Conservation (phyloP, 2,888 invertebrate species). For the Ennomos fuscantarius region DNA sequence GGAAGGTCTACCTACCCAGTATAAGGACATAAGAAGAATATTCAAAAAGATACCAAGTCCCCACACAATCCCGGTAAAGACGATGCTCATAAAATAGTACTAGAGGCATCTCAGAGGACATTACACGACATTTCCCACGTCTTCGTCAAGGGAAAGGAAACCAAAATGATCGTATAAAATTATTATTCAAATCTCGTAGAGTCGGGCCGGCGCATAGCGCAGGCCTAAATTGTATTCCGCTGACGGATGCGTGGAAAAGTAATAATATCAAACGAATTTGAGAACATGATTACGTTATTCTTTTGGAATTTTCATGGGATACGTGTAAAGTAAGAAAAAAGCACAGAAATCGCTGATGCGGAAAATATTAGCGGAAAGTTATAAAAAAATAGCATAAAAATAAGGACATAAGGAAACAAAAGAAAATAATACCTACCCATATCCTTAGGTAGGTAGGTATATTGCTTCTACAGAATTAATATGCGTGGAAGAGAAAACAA, state of each 20-base stretch:
- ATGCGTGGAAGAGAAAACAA: constrained; percentile 13
- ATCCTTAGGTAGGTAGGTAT: background rate
- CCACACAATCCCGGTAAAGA: constrained; percentile 33
- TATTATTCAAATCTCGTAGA: constrained; percentile 83
- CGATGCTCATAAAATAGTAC: constrained; percentile 45
- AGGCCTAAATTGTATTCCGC: constrained; percentile 78
- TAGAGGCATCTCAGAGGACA: constrained; percentile 66
- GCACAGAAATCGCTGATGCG: constrained; percentile 8
- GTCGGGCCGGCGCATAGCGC: constrained; percentile 71
- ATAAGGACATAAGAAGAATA: constrained; percentile 23
- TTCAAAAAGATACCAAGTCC: constrained; percentile 26
- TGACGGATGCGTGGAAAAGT: constrained; percentile 75
- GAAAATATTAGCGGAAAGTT: background rate
- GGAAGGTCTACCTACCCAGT: constrained; percentile 7
- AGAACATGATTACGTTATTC: constrained; percentile 43
- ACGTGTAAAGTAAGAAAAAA: constrained; percentile 11
- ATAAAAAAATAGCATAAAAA: too few species aligned
- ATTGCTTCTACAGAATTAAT: too few species aligned
- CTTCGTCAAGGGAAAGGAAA: constrained; percentile 76
- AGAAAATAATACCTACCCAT: background rate
- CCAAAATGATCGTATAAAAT: constrained; percentile 79
- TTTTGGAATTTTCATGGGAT: constrained; percentile 21
- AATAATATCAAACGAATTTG: constrained; percentile 63
- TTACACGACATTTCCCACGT: constrained; percentile 81
- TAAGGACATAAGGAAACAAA: background rate